phyloP scores from a whole-genome alignment of 2,888 invertebrate genomes.

The Cenopis cana region DNA sequence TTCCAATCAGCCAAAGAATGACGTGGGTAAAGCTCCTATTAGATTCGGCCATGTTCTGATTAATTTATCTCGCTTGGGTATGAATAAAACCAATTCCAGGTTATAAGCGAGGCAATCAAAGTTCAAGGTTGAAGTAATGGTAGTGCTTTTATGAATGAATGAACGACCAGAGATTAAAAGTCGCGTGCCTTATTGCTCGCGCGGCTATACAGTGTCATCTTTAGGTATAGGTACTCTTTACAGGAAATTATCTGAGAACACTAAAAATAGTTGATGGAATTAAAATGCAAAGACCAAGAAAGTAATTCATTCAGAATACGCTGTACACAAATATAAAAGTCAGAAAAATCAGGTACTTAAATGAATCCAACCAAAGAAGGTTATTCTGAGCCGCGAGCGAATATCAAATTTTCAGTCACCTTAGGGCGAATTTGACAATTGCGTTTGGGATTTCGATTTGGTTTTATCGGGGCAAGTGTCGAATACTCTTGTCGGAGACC shows the following conservation, averaged over 20 bases:
- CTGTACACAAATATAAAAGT: not conserved
- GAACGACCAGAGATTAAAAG: no score
- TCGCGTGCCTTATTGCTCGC: no score
- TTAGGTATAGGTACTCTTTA: no score
- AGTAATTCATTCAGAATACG: no score
- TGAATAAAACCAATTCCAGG: slow-evolving; percentile 8
- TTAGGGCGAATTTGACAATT: not conserved
- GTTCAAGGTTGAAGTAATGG: no score
- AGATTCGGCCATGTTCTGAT: not conserved
- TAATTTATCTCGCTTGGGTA: slow-evolving; percentile 2
- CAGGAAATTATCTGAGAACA: no score
- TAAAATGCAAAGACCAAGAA: not conserved
- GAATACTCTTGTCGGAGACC: no score
- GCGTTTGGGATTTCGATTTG: not conserved
- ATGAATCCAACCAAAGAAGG: not conserved
- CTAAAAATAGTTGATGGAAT: not conserved
- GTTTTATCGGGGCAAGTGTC: not conserved
- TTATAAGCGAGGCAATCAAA: not conserved
- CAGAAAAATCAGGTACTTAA: not conserved
- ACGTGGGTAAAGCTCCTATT: not conserved
- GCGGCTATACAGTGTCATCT: no score
- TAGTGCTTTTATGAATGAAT: no score
- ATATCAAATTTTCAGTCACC: not conserved
- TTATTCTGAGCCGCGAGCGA: not conserved
- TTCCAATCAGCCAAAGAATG: not conserved